These are phyloP conservation scores for Parnassius mnemosyne DNA, from an alignment of 2,888 invertebrate genomes.

Conservation along the genomic window DNA sequence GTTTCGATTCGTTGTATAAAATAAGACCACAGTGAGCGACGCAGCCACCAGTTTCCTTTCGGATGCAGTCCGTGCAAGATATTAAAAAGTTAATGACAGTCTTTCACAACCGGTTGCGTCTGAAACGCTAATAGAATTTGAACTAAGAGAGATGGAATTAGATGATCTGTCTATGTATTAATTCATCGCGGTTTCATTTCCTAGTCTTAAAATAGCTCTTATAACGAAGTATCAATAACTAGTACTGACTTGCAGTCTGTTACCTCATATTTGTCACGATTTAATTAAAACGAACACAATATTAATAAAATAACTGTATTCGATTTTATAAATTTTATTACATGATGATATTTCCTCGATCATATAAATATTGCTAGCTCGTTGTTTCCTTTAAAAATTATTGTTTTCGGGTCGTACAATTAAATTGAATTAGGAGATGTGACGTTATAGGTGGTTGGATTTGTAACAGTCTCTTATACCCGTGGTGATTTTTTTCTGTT, in stretches of 20 bases:
- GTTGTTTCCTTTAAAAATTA: too few relatives aligned
- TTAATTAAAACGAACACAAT: too few relatives aligned
- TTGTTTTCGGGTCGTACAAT: too few relatives aligned
- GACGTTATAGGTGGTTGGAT: too few relatives aligned
- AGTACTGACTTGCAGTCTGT: neutral
- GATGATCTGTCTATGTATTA: slow-evolving; percentile 11
- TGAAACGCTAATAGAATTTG: slow-evolving; percentile 11
- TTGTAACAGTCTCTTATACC: too few relatives aligned
- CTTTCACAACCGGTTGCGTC: slow-evolving; percentile 10
- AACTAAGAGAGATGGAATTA: slow-evolving; percentile 1
- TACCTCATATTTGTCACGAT: too few relatives aligned
- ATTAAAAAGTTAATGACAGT: slow-evolving; percentile 19
- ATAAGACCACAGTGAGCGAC: slow-evolving; percentile 30
- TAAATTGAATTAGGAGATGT: too few relatives aligned
- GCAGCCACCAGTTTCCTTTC: slow-evolving; percentile 32
- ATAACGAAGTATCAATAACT: neutral
- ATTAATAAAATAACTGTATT: too few relatives aligned
- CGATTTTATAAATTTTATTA: too few relatives aligned
- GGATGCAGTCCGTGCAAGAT: slow-evolving; percentile 31
- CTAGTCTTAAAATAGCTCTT: slow-evolving; percentile 1
- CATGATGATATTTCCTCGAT: too few relatives aligned
- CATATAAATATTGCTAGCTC: too few relatives aligned
- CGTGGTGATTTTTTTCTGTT: too few relatives aligned
- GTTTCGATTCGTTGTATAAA: neutral
- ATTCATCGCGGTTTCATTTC: slow-evolving; percentile 2